A percentile compares a stretch with the other conserved stretches of the same genome.
These are phyloP conservation scores for Lamprologus callipterus DNA, from an alignment of 2,113 vertebrate genomes.

Conservation along the genomic window DNA sequence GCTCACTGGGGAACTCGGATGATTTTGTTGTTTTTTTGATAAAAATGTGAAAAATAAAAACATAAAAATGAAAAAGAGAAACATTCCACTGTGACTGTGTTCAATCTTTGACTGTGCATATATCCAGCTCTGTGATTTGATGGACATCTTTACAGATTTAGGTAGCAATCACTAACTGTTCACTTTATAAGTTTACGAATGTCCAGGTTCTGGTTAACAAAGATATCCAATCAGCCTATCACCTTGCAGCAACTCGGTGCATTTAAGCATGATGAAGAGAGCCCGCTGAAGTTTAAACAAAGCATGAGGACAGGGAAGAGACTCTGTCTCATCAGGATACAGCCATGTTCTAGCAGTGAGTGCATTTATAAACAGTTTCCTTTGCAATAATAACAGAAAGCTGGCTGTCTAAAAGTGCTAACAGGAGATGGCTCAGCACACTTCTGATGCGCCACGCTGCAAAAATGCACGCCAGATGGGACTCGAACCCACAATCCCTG, in stretches of 20 bases:
- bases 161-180: neutral
- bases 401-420: neutral
- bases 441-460: conserved; percentile 77
- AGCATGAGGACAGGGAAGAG: neutral
- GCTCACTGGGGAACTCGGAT: neutral
- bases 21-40: neutral
- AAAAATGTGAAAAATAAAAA: neutral
- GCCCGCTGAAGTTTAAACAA: neutral
- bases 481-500: conserved; percentile 47
- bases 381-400: neutral
- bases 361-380: neutral
- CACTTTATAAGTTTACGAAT: neutral
- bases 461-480: conserved; percentile 24
- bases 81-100: neutral
- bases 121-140: neutral
- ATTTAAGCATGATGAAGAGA: neutral
- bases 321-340: neutral
- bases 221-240: neutral
- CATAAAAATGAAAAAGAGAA: neutral
- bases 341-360: neutral
- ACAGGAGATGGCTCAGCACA: conserved; percentile 50
- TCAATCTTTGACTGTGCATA: neutral
- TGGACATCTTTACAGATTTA: neutral
- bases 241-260: neutral
- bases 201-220: neutral